A percentile compares a stretch with the other conserved stretches of the same genome.
Conservation (phyloP, 92 coral and sea anemone species). For the Micromussa lordhowensis region DNA sequence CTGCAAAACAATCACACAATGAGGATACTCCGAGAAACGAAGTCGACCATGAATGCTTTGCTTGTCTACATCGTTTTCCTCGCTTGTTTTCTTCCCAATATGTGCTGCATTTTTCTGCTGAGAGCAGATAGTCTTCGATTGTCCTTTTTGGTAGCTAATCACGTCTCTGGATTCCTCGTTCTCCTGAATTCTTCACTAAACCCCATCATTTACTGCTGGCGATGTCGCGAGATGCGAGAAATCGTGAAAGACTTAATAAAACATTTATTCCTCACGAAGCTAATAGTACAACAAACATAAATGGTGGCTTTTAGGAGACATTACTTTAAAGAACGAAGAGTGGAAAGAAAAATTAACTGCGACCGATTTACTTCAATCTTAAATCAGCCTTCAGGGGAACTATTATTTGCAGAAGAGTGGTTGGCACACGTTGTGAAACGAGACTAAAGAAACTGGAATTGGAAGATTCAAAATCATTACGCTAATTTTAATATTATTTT, state of each 20-base stretch:
- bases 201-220: conserved; percentile 26
- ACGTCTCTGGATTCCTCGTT: conserved; percentile 7
- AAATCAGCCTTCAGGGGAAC: neutral
- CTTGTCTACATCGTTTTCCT: conserved; percentile 10
- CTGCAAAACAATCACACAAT: neutral
- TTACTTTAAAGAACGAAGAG: neutral
- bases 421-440: too few species aligned
- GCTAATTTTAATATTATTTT: too few species aligned
- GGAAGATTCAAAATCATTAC: too few species aligned
- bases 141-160: neutral
- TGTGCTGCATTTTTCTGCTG: neutral
- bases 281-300: neutral
- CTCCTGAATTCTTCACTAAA: conserved; percentile 27
- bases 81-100: conserved; percentile 21
- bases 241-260: neutral
- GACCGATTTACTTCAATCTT: neutral
- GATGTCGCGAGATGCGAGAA: conserved; percentile 7
- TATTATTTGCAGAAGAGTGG: too few species aligned
- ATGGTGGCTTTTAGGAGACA: neutral
- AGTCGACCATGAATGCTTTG: conserved; percentile 3
- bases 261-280: neutral
- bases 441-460: too few species aligned
- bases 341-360: neutral
- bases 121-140: neutral
- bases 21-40: neutral